Conservation (phyloP, 1,140 invertebrate genomes). For the Aphelenchoides besseyi region DNA sequence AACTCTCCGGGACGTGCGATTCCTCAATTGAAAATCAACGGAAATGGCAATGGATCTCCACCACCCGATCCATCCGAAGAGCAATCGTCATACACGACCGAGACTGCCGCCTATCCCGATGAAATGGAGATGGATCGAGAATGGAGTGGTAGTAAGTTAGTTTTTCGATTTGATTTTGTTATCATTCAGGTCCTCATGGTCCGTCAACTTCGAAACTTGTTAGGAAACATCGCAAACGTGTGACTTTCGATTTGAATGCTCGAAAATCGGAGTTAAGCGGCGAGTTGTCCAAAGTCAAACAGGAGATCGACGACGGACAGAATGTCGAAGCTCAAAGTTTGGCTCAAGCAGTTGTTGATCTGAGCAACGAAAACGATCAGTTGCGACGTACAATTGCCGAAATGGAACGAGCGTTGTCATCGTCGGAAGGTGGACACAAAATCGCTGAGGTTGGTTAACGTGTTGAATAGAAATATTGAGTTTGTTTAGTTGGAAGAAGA, state of each 20-base stretch:
- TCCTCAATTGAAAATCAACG: constrained; percentile 34
- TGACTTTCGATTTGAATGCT: constrained; percentile 47
- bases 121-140: constrained; percentile 18
- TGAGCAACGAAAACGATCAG: constrained; percentile 52
- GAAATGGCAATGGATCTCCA: constrained; percentile 25
- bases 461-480: neutral
- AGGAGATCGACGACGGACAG: constrained; percentile 1
- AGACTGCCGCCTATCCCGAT: constrained; percentile 29
- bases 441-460: constrained; percentile 28
- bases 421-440: constrained; percentile 23
- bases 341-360: constrained; percentile 37
- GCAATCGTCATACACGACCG: constrained; percentile 47
- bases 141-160: too few species aligned
- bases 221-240: constrained; percentile 39
- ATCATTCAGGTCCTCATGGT: too few species aligned
- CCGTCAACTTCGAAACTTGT: constrained; percentile 13
- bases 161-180: too few species aligned
- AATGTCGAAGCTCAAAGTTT: constrained; percentile 21
- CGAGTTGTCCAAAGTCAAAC: constrained; percentile 4
- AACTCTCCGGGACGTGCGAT: constrained; percentile 42
- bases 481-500: constrained; percentile 40
- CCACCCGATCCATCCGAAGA: constrained; percentile 48
- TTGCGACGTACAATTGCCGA: constrained; percentile 45
- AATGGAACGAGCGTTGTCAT: constrained; percentile 35
- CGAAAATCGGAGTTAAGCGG: neutral